A percentile compares a stretch with the other conserved stretches of the same genome.
phyloP scores from a whole-genome alignment of 1,140 invertebrate species.

The Pinna nobilis region DNA sequence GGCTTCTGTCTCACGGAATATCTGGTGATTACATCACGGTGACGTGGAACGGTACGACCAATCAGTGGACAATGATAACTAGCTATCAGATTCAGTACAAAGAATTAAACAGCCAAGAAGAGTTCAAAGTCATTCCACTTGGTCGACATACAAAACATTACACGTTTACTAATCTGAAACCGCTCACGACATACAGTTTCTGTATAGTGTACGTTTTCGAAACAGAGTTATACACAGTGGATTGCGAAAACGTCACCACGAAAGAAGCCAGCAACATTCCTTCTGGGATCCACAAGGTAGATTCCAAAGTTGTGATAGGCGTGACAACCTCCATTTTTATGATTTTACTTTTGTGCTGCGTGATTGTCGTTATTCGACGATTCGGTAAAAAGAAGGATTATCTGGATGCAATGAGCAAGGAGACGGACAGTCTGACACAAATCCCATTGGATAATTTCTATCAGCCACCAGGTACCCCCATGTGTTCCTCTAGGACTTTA shows the following conservation, averaged over 20 bases:
- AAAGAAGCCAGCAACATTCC: slow-evolving; percentile 53
- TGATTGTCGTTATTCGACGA: slow-evolving; percentile 10
- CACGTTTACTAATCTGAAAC: slow-evolving; percentile 74
- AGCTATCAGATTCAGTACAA: slow-evolving; percentile 74
- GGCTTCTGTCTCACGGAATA: slow-evolving; percentile 67
- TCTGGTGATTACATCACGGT: slow-evolving; percentile 75
- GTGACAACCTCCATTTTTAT: slow-evolving; percentile 52
- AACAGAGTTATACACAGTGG: slow-evolving; percentile 66
- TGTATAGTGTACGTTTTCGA: slow-evolving; percentile 73
- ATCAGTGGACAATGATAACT: slow-evolving; percentile 66
- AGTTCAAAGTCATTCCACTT: slow-evolving; percentile 58
- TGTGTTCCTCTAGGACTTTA: slow-evolving; percentile 68
- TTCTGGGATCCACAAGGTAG: slow-evolving; percentile 62
- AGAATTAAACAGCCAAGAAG: slow-evolving; percentile 31
- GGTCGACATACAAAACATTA: slow-evolving; percentile 62
- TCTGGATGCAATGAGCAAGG: slow-evolving; percentile 57
- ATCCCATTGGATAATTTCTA: slow-evolving; percentile 74
- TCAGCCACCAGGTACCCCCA: slow-evolving; percentile 53
- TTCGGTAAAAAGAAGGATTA: slow-evolving; percentile 72
- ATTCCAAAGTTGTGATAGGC: slow-evolving; percentile 63
- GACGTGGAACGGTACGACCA: slow-evolving; percentile 74
- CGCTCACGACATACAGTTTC: slow-evolving; percentile 74
- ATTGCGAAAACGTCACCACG: slow-evolving; percentile 71
- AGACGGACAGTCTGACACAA: slow-evolving; percentile 64
- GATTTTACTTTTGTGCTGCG: slow-evolving; percentile 26